phyloP scores from a whole-genome alignment of 2,113 vertebrate species.

The Lates calcarifer region DNA sequence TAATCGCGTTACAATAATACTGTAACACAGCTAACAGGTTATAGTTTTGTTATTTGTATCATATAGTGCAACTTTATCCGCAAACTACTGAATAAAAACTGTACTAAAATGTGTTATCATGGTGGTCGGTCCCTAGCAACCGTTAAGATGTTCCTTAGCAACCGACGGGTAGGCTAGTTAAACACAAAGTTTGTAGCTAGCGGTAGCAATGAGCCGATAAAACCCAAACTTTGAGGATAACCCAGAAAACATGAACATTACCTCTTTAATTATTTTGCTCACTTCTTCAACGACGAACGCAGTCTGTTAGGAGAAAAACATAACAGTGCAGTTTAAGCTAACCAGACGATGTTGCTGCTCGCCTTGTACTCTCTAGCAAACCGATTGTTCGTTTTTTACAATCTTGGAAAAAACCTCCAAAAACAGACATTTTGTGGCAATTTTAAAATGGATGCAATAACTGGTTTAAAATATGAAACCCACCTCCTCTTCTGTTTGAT shows the following conservation, averaged over 20 bases:
- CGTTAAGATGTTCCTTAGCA: conserved; percentile 54
- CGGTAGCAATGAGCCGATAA: not conserved
- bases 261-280: conserved; percentile 94
- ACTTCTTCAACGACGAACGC: conserved; percentile 93
- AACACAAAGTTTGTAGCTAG: not conserved
- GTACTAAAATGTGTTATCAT: too few relatives aligned
- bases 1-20: not conserved
- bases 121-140: conserved; percentile 50
- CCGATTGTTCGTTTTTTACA: not conserved
- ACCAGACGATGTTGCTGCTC: not conserved
- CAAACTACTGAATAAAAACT: too few relatives aligned
- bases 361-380: not conserved
- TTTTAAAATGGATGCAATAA: not conserved
- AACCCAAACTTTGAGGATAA: not conserved
- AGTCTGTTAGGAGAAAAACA: conserved; percentile 80
- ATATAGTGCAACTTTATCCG: not conserved
- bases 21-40: not conserved
- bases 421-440: fast-evolving
- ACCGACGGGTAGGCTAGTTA: conserved; percentile 10
- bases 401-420: not conserved
- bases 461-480: not conserved
- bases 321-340: conserved; percentile 19
- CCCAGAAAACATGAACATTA: conserved; percentile 52
- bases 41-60: not conserved
- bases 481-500: conserved; percentile 65